phyloP scores from a whole-genome alignment of 2,888 invertebrate species.

The Conomelus anceps region DNA sequence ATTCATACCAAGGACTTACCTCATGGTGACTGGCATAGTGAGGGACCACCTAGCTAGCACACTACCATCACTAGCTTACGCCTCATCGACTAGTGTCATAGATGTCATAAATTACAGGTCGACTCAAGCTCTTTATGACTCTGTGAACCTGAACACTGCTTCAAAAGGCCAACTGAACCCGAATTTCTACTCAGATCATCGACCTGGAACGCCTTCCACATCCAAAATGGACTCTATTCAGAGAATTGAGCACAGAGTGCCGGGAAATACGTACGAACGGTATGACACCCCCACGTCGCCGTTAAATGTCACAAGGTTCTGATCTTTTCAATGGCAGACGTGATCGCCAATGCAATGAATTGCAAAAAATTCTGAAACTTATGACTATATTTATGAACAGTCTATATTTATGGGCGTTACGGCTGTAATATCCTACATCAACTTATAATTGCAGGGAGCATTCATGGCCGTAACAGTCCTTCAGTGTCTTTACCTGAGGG shows the following conservation, averaged over 20 bases:
- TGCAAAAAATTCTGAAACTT: too few species aligned
- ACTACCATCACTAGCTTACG: constrained; percentile 36
- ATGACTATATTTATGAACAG: too few species aligned
- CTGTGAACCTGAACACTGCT: constrained; percentile 30
- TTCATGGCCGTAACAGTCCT: too few species aligned
- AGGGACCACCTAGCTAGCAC: constrained; percentile 47
- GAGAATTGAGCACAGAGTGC: constrained; percentile 14
- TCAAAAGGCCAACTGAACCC: constrained; percentile 32
- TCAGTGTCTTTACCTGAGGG: too few species aligned
- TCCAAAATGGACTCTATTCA: constrained; percentile 30
- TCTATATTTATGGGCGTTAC: too few species aligned
- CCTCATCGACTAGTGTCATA: constrained; percentile 37
- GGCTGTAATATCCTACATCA: too few species aligned
- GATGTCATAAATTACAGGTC: constrained; percentile 41
- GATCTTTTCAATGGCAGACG: constrained; percentile 12
- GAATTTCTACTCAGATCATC: constrained; percentile 36
- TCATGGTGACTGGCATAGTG: constrained; percentile 57
- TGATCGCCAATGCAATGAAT: not conserved
- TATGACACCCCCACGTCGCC: constrained; percentile 38
- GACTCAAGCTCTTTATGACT: constrained; percentile 38
- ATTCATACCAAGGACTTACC: constrained; percentile 62
- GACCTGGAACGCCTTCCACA: constrained; percentile 32
- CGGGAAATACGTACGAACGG: constrained; percentile 36
- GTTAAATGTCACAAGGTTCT: constrained; percentile 37
- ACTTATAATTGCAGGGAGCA: too few species aligned